Conservation (phyloP, 2,797 vertebrate species). For the Pogoniulus pusillus region DNA sequence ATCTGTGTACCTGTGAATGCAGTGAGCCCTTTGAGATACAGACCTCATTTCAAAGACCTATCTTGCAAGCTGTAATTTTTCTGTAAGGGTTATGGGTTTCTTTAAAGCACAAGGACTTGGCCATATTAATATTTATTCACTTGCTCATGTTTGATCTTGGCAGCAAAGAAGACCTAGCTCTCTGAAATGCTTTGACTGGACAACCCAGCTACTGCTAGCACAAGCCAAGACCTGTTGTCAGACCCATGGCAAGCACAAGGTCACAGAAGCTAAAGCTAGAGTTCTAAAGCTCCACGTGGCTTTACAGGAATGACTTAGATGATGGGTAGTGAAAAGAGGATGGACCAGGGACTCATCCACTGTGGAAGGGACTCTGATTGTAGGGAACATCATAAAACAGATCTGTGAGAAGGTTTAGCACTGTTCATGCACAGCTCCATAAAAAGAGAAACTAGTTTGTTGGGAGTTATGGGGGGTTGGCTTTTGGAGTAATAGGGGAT, state of each 20-base stretch:
- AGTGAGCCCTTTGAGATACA: neutral
- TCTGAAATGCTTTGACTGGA: neutral
- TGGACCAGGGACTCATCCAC: neutral
- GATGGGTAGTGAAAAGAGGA: neutral
- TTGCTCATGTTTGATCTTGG: no score
- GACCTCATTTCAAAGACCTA: neutral
- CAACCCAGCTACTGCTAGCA: neutral
- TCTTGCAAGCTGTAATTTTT: neutral
- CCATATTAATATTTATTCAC: neutral
- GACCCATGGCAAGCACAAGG: neutral
- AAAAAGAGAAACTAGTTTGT: neutral
- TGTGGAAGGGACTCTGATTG: neutral
- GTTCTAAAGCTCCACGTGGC: neutral
- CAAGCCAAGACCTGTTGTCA: neutral
- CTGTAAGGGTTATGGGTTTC: neutral
- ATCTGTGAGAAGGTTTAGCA: neutral
- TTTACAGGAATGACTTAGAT: neutral
- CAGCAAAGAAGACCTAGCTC: neutral
- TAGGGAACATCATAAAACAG: neutral
- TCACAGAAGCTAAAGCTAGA: neutral
- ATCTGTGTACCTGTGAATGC: neutral
- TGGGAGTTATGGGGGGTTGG: neutral
- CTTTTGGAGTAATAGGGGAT: no score
- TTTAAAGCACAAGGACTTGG: neutral
- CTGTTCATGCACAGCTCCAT: neutral